These are phyloP conservation scores for Aviceda subcristata DNA, from an alignment of 2,113 vertebrate genomes.

Conservation along the genomic window DNA sequence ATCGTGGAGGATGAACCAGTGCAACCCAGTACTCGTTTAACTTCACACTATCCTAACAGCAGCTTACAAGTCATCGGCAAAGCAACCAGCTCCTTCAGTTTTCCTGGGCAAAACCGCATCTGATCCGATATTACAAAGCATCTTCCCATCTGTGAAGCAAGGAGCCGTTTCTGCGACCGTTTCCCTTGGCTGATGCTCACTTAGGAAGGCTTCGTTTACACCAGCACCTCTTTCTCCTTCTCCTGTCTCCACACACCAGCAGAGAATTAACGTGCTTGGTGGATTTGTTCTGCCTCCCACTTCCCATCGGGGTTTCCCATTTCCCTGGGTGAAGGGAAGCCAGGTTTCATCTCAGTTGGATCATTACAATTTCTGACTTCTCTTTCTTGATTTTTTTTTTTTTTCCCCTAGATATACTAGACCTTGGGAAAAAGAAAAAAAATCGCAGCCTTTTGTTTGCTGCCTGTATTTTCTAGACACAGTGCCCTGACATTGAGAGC, in stretches of 20 bases:
- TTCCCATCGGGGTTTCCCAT: neutral
- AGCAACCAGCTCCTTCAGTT: neutral
- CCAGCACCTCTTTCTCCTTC: neutral
- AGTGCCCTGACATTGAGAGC: constrained; percentile 52
- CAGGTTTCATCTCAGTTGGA: neutral
- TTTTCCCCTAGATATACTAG: neutral
- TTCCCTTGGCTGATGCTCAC: neutral
- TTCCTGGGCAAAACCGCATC: neutral
- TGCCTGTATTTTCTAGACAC: constrained; percentile 14
- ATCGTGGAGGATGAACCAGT: accelerated
- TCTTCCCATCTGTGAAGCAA: accelerated
- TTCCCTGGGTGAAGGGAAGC: neutral
- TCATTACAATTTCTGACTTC: neutral
- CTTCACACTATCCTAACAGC: neutral
- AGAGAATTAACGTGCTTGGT: accelerated
- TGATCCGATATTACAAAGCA: accelerated
- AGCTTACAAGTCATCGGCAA: neutral
- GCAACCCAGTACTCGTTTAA: neutral
- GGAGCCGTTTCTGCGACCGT: accelerated
- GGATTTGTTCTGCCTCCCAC: neutral
- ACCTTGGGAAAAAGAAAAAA: neutral
- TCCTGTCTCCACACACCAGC: neutral
- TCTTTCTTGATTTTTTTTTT: neutral
- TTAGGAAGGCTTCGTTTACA: neutral
- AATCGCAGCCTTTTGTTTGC: neutral